Evolutionary conservation across 2,113 vertebrate genomes (phyloP).

Genomic region (Galeopterus variegatus): DNA sequence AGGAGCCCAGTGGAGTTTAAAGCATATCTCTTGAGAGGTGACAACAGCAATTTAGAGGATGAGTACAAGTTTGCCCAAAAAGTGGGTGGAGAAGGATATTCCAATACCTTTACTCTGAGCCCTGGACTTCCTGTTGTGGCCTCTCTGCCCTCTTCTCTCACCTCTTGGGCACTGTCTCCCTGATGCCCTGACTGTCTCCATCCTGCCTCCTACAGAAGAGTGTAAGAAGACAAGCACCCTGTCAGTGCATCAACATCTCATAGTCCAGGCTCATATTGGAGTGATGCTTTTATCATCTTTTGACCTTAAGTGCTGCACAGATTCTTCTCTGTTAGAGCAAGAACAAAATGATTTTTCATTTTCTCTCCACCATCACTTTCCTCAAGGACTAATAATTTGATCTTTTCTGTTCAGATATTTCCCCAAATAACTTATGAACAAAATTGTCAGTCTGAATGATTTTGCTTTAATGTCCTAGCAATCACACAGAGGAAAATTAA

Average conservation of each 20-base stretch:
- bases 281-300: neutral
- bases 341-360: neutral
- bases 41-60: neutral
- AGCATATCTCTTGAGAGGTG: neutral
- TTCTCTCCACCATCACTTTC: conserved; percentile 4
- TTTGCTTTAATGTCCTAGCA: conserved; percentile 24
- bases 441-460: conserved; percentile 50
- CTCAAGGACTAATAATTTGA: conserved; percentile 27
- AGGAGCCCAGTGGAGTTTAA: neutral
- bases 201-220: neutral
- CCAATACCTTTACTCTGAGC: neutral
- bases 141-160: neutral
- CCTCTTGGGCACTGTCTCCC: neutral
- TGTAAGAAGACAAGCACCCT: neutral
- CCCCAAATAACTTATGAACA: conserved; percentile 55
- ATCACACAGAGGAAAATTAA: neutral
- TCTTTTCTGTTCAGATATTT: conserved; percentile 40
- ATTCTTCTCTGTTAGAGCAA: conserved; percentile 5
- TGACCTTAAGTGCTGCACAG: neutral
- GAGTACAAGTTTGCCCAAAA: neutral
- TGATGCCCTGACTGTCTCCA: neutral
- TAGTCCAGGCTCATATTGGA: neutral
- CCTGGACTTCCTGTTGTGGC: neutral
- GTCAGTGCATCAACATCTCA: neutral
- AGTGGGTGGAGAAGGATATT: neutral